A percentile compares a stretch with the other conserved stretches of the same genome.
These are phyloP conservation scores for Timema podura DNA, from an alignment of 2,888 invertebrate genomes.

Conservation along the genomic window DNA sequence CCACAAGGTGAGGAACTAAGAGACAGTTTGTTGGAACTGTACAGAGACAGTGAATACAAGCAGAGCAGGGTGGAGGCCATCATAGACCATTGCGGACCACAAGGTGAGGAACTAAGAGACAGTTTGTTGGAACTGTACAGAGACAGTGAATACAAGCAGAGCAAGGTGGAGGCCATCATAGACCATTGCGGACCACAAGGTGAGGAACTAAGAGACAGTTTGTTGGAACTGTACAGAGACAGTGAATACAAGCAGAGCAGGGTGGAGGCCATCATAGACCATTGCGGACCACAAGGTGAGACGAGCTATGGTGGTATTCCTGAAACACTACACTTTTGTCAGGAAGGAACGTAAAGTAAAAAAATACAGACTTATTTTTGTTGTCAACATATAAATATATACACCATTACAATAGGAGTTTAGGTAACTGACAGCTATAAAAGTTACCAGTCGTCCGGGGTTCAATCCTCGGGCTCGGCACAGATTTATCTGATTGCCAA, in stretches of 20 bases:
- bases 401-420: no score
- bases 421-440: no score
- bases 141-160: background rate
- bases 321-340: no score
- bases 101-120: background rate
- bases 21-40: slow-evolving; percentile 11
- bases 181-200: background rate
- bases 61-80: slow-evolving; percentile 2
- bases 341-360: no score
- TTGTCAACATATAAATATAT: no score
- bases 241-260: background rate
- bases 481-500: no score
- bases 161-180: background rate
- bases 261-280: background rate
- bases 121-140: background rate
- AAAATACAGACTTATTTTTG: no score
- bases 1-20: background rate
- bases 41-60: slow-evolving; percentile 9
- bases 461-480: no score
- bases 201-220: no score
- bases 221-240: background rate
- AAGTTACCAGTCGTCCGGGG: no score
- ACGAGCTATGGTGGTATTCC: no score
- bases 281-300: background rate
- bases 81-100: background rate